Evolutionary conservation across 2,797 vertebrate species (phyloP).

Genomic region (Triplophysa bombifrons): DNA sequence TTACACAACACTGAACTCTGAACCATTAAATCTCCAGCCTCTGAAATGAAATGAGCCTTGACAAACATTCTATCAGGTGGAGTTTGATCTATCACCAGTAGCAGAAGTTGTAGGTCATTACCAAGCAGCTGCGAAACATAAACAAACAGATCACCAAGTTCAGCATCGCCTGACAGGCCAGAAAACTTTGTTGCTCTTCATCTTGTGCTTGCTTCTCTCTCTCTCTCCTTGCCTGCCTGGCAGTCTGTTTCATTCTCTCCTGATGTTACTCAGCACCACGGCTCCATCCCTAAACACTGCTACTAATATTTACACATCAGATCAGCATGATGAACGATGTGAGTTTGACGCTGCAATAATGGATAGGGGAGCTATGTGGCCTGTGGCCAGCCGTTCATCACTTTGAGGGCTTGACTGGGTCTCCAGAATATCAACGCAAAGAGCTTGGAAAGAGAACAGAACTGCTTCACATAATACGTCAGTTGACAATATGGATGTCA

Average conservation of each 20-base stretch:
- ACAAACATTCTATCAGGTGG: slow-evolving; percentile 3
- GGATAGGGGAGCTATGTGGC: slow-evolving; percentile 44
- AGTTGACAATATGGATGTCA: slow-evolving; percentile 41
- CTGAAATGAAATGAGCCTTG: not conserved
- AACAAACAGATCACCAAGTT: slow-evolving; percentile 11
- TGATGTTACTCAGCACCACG: not conserved
- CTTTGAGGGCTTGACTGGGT: slow-evolving; percentile 39
- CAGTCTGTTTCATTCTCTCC: not conserved
- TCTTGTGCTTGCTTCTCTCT: slow-evolving; percentile 3
- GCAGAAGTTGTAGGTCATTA: slow-evolving; percentile 1
- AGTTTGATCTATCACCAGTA: not conserved
- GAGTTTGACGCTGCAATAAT: slow-evolving; percentile 52
- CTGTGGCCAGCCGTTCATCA: slow-evolving; percentile 56
- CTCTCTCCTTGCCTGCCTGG: slow-evolving; percentile 12
- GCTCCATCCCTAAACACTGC: slow-evolving; percentile 41
- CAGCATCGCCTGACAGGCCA: not conserved
- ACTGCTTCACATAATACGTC: slow-evolving; percentile 24
- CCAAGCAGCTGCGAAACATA: not conserved
- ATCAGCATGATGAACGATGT: slow-evolving; percentile 55
- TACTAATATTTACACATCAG: slow-evolving; percentile 50
- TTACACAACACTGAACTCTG: not conserved
- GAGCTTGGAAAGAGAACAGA: slow-evolving; percentile 41
- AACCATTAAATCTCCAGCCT: not conserved
- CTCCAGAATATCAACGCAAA: slow-evolving; percentile 52
- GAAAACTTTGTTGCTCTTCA: not conserved